Evolutionary conservation across 2,113 vertebrate genomes (phyloP).

Genomic region (Pteropus alecto): DNA sequence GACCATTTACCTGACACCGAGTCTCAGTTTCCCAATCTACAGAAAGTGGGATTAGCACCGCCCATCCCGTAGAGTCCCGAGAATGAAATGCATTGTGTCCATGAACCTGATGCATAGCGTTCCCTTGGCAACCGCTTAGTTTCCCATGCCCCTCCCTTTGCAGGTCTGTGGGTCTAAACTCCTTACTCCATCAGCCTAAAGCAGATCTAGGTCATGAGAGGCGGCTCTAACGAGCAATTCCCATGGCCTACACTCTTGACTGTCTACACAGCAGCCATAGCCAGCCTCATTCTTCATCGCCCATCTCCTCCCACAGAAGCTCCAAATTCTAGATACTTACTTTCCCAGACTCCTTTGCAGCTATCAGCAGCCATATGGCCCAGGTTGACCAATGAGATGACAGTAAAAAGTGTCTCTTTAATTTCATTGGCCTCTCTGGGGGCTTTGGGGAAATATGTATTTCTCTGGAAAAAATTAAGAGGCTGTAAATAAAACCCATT

Average conservation of each 20-base stretch:
- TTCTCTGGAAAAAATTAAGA: background rate
- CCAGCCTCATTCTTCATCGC: background rate
- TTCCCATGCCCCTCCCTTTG: rapidly evolving
- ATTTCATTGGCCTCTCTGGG: background rate
- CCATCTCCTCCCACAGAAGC: background rate
- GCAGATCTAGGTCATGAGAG: background rate
- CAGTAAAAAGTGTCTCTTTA: background rate
- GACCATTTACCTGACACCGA: background rate
- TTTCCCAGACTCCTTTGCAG: background rate
- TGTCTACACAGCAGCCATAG: no score
- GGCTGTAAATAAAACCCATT: background rate
- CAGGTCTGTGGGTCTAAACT: background rate
- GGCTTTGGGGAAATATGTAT: background rate
- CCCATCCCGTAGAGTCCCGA: rapidly evolving
- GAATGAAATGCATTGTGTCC: rapidly evolving
- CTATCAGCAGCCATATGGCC: background rate
- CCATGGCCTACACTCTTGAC: rapidly evolving
- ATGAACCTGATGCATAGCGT: rapidly evolving
- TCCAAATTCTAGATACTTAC: no score
- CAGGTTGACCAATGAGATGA: background rate
- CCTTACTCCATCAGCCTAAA: background rate
- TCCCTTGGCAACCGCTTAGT: background rate
- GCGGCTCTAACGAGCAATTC: no score
- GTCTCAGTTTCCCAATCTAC: background rate
- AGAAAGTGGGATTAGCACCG: background rate